Conservation (phyloP, 2,797 vertebrate species). For the Huso huso region DNA sequence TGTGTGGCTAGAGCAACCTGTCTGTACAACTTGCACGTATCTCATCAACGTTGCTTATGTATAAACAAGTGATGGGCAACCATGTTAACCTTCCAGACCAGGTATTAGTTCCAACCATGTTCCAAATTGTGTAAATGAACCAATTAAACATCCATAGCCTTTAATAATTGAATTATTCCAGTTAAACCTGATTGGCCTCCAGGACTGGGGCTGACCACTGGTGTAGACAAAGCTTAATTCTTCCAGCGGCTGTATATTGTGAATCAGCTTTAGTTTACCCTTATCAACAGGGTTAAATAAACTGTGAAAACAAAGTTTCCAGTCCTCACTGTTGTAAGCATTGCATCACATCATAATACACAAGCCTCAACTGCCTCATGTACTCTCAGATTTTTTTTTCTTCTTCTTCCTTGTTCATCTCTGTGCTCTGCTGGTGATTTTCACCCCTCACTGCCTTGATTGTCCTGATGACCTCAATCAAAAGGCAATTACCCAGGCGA, state of each 20-base stretch:
- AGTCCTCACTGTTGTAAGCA: constrained; percentile 21
- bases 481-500: constrained; percentile 85
- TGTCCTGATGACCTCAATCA: constrained; percentile 96
- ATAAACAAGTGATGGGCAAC: too few species aligned
- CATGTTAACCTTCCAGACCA: too few species aligned
- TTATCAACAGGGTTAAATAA: constrained; percentile 28
- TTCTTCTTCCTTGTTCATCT: constrained; percentile 42
- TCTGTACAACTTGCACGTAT: too few species aligned
- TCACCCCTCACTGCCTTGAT: constrained; percentile 73
- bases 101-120: too few species aligned
- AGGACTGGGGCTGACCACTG: too few species aligned
- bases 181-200: too few species aligned
- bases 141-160: too few species aligned
- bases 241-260: neutral
- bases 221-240: neutral
- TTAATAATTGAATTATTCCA: too few species aligned
- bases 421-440: constrained; percentile 45
- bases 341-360: constrained; percentile 27
- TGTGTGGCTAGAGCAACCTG: too few species aligned
- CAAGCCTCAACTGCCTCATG: constrained; percentile 24
- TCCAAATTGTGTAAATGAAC: too few species aligned
- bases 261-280: too few species aligned
- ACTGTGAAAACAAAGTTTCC: constrained; percentile 15
- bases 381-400: constrained; percentile 31
- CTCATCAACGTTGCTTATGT: too few species aligned